Evolutionary conservation across 37 sponge, comb jelly and placozoan species (phyloP).

Genomic region (Dysidea cf. avara): DNA sequence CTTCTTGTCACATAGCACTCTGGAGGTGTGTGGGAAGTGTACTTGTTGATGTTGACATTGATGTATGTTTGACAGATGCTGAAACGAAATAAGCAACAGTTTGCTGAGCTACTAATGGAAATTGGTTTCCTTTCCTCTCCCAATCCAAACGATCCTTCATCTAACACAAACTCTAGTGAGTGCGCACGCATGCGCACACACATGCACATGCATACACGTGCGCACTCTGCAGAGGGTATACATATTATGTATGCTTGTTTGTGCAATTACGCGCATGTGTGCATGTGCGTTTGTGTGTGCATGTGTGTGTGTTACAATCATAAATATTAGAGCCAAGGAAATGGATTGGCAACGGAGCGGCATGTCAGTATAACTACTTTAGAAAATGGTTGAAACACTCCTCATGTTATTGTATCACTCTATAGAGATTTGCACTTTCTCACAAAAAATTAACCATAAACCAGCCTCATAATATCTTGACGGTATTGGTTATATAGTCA

Average conservation of each 20-base stretch:
- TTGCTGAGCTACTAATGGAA: constrained; percentile 68
- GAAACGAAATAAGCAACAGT: constrained; percentile 71
- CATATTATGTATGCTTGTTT: neutral
- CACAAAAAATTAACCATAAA: too few relatives aligned
- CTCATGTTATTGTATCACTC: too few relatives aligned
- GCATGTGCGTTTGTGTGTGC: neutral
- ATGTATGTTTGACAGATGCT: constrained; percentile 41
- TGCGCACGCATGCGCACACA: neutral
- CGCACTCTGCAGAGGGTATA: neutral
- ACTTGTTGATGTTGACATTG: neutral
- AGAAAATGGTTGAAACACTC: too few relatives aligned
- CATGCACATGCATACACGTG: neutral
- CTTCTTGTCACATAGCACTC: constrained; percentile 65
- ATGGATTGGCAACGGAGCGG: too few relatives aligned
- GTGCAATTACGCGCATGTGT: neutral
- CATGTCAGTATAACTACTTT: too few relatives aligned
- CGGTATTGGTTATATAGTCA: too few relatives aligned
- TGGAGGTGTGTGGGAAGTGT: constrained; percentile 51
- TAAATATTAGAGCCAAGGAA: too few relatives aligned
- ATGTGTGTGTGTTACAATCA: too few relatives aligned
- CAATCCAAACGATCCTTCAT: constrained; percentile 31
- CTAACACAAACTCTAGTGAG: constrained; percentile 67
- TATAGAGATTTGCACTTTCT: too few relatives aligned
- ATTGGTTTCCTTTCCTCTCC: constrained; percentile 56
- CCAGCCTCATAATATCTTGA: too few relatives aligned